A percentile compares a stretch with the other conserved stretches of the same genome.
phyloP scores from a whole-genome alignment of 2,113 vertebrate species.

The Engystomops pustulosus region DNA sequence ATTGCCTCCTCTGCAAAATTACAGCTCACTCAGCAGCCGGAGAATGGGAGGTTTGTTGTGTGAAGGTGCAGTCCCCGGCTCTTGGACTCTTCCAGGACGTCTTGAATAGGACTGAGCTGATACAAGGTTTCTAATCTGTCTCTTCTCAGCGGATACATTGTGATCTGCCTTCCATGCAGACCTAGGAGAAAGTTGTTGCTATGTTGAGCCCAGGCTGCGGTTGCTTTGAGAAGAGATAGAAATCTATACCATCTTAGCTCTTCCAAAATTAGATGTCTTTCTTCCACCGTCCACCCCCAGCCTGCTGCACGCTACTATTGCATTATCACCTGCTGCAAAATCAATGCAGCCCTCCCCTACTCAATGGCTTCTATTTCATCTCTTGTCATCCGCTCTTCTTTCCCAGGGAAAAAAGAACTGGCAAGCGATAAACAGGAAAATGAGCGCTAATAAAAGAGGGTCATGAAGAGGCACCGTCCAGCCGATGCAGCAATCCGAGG shows the following conservation, averaged over 20 bases:
- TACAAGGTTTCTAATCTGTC: not conserved
- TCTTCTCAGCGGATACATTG: not conserved
- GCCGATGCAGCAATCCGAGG: not conserved
- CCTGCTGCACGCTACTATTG: constrained; percentile 62
- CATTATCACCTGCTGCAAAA: constrained; percentile 71
- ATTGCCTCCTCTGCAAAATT: constrained; percentile 40
- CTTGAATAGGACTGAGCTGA: not conserved
- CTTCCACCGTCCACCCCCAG: constrained; percentile 37
- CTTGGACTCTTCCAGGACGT: not conserved
- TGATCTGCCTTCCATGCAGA: constrained; percentile 12
- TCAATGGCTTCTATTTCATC: constrained; percentile 46
- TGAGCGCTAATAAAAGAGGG: not conserved
- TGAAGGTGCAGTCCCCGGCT: not conserved
- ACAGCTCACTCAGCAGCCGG: constrained; percentile 33
- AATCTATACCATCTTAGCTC: constrained; percentile 64
- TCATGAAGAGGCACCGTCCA: not conserved
- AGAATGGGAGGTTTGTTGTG: constrained; percentile 36
- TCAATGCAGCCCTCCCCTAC: constrained; percentile 62
- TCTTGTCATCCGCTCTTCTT: constrained; percentile 35
- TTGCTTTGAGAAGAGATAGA: constrained; percentile 68
- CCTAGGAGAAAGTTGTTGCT: constrained; percentile 56
- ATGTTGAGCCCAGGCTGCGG: constrained; percentile 42
- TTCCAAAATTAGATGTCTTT: constrained; percentile 65
- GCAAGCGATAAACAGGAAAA: constrained; percentile 20
- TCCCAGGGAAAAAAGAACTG: not conserved